These are phyloP conservation scores for Danaus plexippus DNA, from an alignment of 1,140 invertebrate genomes.

Conservation along the genomic window DNA sequence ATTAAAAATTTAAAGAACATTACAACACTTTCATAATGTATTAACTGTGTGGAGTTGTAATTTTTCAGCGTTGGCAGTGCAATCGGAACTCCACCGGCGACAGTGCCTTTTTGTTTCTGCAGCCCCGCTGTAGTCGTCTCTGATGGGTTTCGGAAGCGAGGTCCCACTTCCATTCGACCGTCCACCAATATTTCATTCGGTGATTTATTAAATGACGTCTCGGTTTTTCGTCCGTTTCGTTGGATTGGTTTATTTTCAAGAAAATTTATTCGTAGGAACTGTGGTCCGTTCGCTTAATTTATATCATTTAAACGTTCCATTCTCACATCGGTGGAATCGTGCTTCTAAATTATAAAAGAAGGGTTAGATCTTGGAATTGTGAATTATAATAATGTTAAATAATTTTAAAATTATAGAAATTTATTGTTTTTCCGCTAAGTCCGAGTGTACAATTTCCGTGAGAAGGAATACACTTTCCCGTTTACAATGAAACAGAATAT, in stretches of 20 bases:
- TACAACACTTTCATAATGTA: constrained; percentile 42
- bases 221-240: constrained; percentile 20
- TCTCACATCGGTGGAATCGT: not conserved
- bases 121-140: constrained; percentile 26
- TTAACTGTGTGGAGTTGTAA: constrained; percentile 49
- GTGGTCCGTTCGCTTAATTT: too few relatives aligned
- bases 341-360: too few relatives aligned
- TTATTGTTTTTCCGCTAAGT: constrained; percentile 18
- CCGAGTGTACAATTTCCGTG: constrained; percentile 29
- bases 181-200: constrained; percentile 56
- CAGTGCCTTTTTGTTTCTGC: constrained; percentile 60
- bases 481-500: constrained; percentile 49
- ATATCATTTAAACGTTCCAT: too few relatives aligned
- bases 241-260: constrained; percentile 12
- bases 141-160: constrained; percentile 65
- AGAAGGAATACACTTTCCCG: constrained; percentile 41
- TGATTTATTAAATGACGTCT: constrained; percentile 48
- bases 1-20: constrained; percentile 18
- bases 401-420: not conserved
- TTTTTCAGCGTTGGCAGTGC: constrained; percentile 64
- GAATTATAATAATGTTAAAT: too few relatives aligned
- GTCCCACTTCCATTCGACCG: constrained; percentile 47
- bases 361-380: too few relatives aligned
- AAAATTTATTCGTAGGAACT: not conserved
- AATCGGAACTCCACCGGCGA: constrained; percentile 64